A percentile compares a stretch with the other conserved stretches of the same genome.
Evolutionary conservation across 2,113 vertebrate genomes (phyloP).

Genomic region (Tapirus terrestris): DNA sequence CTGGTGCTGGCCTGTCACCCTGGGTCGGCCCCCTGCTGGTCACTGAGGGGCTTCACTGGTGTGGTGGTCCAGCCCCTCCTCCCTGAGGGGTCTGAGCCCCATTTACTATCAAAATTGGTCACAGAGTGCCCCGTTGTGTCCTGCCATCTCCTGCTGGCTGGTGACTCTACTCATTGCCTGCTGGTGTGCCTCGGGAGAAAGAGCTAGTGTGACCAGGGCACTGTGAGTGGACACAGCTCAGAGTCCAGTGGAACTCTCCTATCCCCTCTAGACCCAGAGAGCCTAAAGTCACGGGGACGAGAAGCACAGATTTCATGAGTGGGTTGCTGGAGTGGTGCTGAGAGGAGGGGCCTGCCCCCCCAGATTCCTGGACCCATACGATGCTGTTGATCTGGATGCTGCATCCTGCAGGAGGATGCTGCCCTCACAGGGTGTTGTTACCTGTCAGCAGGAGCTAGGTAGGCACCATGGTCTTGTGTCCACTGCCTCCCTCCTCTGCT

Average conservation of each 20-base stretch:
- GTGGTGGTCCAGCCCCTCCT: background rate
- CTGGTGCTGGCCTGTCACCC: background rate
- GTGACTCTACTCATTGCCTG: background rate
- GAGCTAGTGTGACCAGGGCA: background rate
- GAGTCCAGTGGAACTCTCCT: background rate
- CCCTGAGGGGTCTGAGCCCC: background rate
- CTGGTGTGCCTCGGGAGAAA: background rate
- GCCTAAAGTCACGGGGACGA: background rate
- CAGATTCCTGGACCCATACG: background rate
- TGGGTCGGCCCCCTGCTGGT: background rate
- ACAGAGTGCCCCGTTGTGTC: background rate
- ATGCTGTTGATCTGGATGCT: background rate
- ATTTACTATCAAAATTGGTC: background rate
- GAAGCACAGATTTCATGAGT: background rate
- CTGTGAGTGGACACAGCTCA: background rate
- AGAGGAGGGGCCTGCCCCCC: rapidly evolving
- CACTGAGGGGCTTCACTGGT: background rate
- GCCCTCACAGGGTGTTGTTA: background rate
- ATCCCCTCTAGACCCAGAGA: background rate
- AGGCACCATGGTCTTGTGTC: background rate
- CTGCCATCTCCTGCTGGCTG: no score
- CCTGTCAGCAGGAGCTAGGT: no score
- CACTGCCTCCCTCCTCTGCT: background rate
- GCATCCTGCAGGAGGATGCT: background rate
- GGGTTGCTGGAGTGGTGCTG: background rate